Conservation (phyloP, 2,888 invertebrate species). For the Drosophila percnosoma region DNA sequence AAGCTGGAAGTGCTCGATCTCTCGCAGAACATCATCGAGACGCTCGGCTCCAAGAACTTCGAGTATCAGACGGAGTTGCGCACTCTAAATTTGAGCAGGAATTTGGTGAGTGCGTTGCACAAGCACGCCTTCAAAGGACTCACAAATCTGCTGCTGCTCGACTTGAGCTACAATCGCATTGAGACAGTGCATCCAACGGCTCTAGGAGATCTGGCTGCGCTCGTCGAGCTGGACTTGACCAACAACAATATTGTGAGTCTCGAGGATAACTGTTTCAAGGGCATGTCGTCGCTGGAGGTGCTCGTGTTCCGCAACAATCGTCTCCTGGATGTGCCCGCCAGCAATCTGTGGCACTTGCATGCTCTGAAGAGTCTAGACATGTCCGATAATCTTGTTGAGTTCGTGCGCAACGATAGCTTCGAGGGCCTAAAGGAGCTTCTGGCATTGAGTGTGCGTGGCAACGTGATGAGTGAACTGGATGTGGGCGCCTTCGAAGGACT, state of each 20-base stretch:
- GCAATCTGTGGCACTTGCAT: constrained; percentile 88
- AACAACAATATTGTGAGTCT: constrained; percentile 91
- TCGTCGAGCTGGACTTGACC: constrained; percentile 91
- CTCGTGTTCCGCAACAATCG: constrained; percentile 92
- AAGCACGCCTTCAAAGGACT: constrained; percentile 92
- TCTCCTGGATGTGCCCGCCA: constrained; percentile 90
- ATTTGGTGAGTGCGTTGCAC: constrained; percentile 89
- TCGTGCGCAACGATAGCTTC: constrained; percentile 90
- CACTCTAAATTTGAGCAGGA: constrained; percentile 91
- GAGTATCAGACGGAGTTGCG: constrained; percentile 90
- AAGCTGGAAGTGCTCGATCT: constrained; percentile 92
- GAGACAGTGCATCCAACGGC: constrained; percentile 90
- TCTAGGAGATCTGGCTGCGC: constrained; percentile 90
- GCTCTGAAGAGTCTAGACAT: constrained; percentile 90
- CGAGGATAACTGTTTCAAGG: constrained; percentile 89
- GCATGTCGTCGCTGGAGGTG: constrained; percentile 89
- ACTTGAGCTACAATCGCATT: constrained; percentile 92
- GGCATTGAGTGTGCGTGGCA: constrained; percentile 90
- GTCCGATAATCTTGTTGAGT: constrained; percentile 91
- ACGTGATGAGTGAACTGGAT: constrained; percentile 90
- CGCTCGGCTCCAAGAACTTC: constrained; percentile 93
- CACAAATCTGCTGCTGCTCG: constrained; percentile 88
- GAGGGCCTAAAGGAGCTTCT: constrained; percentile 90
- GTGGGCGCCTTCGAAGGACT: constrained; percentile 91
- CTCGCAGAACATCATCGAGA: constrained; percentile 92